Base-by-base conservation (phyloP, 2,888 invertebrate species). In the Amblyjoppa proteus region DNA sequence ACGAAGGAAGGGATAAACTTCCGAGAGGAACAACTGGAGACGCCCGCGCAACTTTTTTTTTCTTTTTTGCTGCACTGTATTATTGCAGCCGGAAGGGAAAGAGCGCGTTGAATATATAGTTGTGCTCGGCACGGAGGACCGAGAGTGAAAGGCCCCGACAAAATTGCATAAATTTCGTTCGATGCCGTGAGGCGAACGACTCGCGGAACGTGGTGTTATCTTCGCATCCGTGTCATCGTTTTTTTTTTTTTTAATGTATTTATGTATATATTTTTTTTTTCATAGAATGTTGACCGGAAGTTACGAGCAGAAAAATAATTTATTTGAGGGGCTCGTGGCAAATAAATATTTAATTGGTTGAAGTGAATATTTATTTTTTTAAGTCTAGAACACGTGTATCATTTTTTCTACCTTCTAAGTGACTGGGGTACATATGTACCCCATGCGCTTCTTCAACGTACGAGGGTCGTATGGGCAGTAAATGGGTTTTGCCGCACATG, bases 111-210 rank as follows among this genome's bases (percentile, higher is more conserved):
- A 81, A 85, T 81, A 61, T 41, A 56, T 11, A 7, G 64, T 76
- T 13, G 31, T 45, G 53, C 58, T 38, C 74, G 41, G 49, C 25
- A 49, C 20, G n/a, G 25, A 64, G 64, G 71, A 84, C 68, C 49
- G 76, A 82, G 81, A 86, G 86, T 86, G 86, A 86, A 86, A 86
- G 84, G 78, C 41, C 28, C 68, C 28, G 16, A 31, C 49, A 75
- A 83, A 83, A 78, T 86, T 84, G 75, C 84, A 84, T 84, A 86
- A 78, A 84, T 81, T 84, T 81, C 28, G 38, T 68, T 64, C 70
- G 13, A 45, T 13, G 28, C 69, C 9, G 3, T 16, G 38, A 51
- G 3, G 58, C 28, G 66, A 28, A 53, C 53, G 28, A 31, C 16
- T 38, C 31, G 2, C 74, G 49, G 41, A 25, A 58, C 56, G 38